Base-by-base conservation (phyloP, 2,888 invertebrate species). In the Terebella lapidaria region DNA sequence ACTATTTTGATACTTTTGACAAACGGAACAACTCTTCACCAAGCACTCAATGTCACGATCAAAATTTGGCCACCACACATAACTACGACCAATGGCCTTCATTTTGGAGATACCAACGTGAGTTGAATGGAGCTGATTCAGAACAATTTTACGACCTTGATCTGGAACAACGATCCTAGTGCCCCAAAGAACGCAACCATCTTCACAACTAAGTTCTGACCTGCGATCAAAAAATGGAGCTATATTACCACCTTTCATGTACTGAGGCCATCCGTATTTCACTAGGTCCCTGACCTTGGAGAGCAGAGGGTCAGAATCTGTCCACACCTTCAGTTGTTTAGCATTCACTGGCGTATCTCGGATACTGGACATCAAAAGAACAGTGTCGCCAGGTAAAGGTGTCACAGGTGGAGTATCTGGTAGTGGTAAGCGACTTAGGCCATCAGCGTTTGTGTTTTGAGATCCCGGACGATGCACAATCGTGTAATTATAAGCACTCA, bases 61-160 rank as follows among this genome's bases (percentile, higher is more conserved):
- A 10, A 55, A 20, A 35, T 35, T 35, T 35, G 55, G 55, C 55
- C 29, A 55, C 55, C 55, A 55, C 5, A 55, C 29, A 18, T 55
- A n/a, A 5, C 42, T 29, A 4, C 55, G 29, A 5, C 35, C 55
- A 4, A 55, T 15, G 4, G 10, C 55, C 24, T 55, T 55, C 42
- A 55, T 55, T 35, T 22, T 29, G 4, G 24, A 20, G 4, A 55
- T 35, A n/a, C 55, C 55, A 18, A 20, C 18, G 24, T 55, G 55
- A 5, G 4, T 10, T 5, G 4, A n/a, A 22, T 55, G 55, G 10
- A 55, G 24, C 4, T 10, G 4, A 35, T 35, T 5, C n/a, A 55
- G 42, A 29, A 55, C 24, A 5, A 20, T 18, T 29, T 5, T 22
- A 20, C 24, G 4, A 3, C 18, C 4, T 24, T 10, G 29, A 35